Evolutionary conservation across 2,113 vertebrate genomes (phyloP), one percentile per base, ranked within the genome.

Genomic region (Piaya cayana): DNA sequence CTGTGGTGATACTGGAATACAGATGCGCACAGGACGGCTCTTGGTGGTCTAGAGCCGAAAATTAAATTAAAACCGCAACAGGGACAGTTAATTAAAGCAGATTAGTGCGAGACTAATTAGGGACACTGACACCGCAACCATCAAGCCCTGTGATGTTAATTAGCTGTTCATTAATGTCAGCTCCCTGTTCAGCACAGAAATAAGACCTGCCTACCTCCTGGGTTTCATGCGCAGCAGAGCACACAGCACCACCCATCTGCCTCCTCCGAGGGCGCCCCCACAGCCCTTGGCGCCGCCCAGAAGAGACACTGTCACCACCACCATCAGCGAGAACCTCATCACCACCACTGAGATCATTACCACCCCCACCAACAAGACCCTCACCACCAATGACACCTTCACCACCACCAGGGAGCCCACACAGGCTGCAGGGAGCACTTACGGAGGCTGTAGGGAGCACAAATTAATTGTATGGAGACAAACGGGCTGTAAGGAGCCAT

Each of bases 81-180:
- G 97, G 97, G 98, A 98, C 97, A 98, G 97, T 98, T 98, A 98
- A 98, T 98, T 98, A 98, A 98, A 98, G 96, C 97, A 98, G 98
- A 98, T 98, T 98, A 98, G 97, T 81, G 95, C 32, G 89, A 97
- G 97, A 98, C 97, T 98, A 98, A 98, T 98, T 97, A 98, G 97
- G 97, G 97, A 97, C 90, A 39, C 95, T 97, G 98, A 98, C 98
- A 98, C 96, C 91, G 97, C 97, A 97, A 96, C 98, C 97, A 97
- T 97, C 95, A 60, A 97, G 97, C 96, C 97, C 96, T 94, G 97
- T 59, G 81, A 97, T 98, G 98, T 98, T 98, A 98, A 98, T 98
- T 98, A 98, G 98, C 97, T 97, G 96, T 97, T 98, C 97, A 96
- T 98, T 98, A 98, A 97, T 97, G 97, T 97, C 98, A 97, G 95